Evolutionary conservation across 2,888 invertebrate species (phyloP).

Genomic region (Octodonta nipae): DNA sequence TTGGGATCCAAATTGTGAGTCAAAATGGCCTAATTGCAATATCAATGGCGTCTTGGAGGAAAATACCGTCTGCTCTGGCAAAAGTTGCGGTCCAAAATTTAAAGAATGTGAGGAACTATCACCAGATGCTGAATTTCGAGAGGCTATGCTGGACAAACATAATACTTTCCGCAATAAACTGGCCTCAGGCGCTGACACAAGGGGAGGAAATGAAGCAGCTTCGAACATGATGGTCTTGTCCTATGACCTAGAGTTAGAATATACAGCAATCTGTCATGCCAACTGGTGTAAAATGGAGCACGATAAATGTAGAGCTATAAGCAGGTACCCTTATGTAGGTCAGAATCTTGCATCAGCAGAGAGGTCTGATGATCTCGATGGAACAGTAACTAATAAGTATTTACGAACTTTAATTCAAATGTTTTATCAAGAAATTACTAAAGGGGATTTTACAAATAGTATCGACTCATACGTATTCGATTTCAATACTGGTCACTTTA

Average conservation of each 20-base stretch:
- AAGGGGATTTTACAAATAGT: background rate
- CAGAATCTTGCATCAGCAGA: slow-evolving; percentile 10
- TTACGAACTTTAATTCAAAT: too few species aligned
- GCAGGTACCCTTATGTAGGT: slow-evolving; percentile 6
- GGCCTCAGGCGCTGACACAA: slow-evolving; percentile 10
- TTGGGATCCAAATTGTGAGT: too few species aligned
- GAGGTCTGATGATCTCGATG: slow-evolving; percentile 8
- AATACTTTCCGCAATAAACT: slow-evolving; percentile 9
- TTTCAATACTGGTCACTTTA: slow-evolving; percentile 12
- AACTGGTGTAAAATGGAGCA: slow-evolving; percentile 14
- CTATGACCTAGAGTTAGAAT: slow-evolving; percentile 17
- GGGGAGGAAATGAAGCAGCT: slow-evolving; percentile 8
- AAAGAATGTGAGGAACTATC: background rate
- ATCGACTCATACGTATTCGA: background rate
- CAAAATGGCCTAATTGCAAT: too few species aligned
- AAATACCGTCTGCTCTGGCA: background rate
- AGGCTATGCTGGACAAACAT: slow-evolving; percentile 8
- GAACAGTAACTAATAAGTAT: too few species aligned
- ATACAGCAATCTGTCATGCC: slow-evolving; percentile 15
- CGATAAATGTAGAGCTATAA: slow-evolving; percentile 13
- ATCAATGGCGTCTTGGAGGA: too few species aligned
- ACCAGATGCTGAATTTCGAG: background rate
- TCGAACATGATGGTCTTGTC: slow-evolving; percentile 11
- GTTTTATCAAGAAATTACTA: too few species aligned
- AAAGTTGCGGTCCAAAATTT: background rate